Percentiles rank a stretch among this genome's conserved stretches.
Evolutionary conservation across 2,113 vertebrate species (phyloP).

Genomic region (Lontra canadensis): DNA sequence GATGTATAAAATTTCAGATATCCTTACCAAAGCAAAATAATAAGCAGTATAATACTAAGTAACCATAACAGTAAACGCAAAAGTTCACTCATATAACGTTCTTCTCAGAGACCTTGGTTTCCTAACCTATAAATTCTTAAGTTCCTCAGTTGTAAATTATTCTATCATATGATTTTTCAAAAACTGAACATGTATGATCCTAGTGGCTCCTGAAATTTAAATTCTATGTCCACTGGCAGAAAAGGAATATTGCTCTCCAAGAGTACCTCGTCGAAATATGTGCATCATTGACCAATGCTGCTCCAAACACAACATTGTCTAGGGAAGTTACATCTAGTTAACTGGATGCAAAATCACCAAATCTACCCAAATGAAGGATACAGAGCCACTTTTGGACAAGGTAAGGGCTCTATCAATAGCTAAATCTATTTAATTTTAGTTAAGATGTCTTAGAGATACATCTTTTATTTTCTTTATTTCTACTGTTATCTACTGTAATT

Average conservation of each 20-base stretch:
- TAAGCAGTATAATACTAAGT: not conserved
- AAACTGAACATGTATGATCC: not conserved
- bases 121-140: not conserved
- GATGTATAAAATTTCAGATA: not conserved
- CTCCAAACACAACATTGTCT: not conserved
- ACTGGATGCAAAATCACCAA: not conserved
- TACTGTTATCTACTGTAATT: not conserved
- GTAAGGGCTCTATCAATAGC: not conserved
- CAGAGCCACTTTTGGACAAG: not conserved
- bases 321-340: not conserved
- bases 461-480: not conserved
- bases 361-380: not conserved
- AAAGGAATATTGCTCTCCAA: not conserved
- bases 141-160: not conserved
- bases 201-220: not conserved
- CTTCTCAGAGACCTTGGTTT: not conserved
- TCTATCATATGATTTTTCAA: not conserved
- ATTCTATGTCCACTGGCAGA: not conserved
- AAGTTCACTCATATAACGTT: not conserved
- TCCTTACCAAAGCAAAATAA: not conserved
- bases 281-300: not conserved
- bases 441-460: not conserved
- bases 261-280: not conserved
- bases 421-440: not conserved
- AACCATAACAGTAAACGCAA: not conserved